Base-by-base conservation (phyloP, 2,888 invertebrate species). In the Cantharis rufa region DNA sequence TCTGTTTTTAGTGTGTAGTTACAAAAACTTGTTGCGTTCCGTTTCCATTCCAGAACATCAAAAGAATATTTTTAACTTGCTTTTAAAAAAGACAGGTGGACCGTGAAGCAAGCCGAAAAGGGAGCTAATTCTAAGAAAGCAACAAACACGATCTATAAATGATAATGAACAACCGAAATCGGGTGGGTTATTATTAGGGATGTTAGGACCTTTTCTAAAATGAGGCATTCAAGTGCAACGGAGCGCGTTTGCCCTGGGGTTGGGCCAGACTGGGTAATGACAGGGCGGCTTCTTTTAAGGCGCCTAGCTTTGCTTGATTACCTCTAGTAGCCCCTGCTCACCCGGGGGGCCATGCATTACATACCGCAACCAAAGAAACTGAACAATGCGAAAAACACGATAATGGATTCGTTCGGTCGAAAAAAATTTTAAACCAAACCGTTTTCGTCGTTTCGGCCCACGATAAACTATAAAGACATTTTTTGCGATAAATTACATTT, bases 251-350 rank as follows among this genome's bases (percentile, higher is more conserved):
- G 18, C 72, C 72, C 64, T 72, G 81, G 77, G 81, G 80, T 18
- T 18, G 78, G 80, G 78, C 74, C 78, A 76, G 78, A 79, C 80
- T 79, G 76, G 79, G 82, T 83, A 84, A 84, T 82, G 82, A 84
- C 83, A 84, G 81, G 81, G 82, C 83, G 84, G 83, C 80, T 78
- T 81, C 81, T 82, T 79, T 81, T 81, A 83, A 84, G 84, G 84
- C 84, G 84, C 84, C 83, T 84, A 81, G 80, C 78, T 80, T 79
- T 76, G 79, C 75, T 80, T 80, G 80, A 81, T 81, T 81, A 80
- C 81, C 76, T 79, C 73, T 77, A 70, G 77, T 71, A 76, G 73
- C 69, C 71, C 75, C 78, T 80, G 80, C 77, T 78, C 79, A 72
- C 80, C 80, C 77, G 72, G 81, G 78, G 78, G 79, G 75, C 63